These are phyloP conservation scores for Deroptyus accipitrinus DNA, from an alignment of 2,113 vertebrate species.

Conservation along the genomic window DNA sequence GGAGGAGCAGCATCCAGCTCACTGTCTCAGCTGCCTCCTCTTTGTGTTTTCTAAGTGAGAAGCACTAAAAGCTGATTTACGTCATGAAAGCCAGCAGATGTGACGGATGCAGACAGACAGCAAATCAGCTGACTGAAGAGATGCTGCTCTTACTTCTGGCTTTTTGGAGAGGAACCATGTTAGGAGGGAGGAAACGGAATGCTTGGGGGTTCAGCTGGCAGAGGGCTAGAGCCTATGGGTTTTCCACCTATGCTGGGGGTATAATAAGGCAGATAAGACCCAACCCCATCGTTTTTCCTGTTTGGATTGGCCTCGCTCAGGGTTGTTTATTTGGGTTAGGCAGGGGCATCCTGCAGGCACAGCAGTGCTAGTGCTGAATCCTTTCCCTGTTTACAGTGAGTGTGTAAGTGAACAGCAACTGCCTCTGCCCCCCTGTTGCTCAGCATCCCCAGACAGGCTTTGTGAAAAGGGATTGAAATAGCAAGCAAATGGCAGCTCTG, in stretches of 20 bases:
- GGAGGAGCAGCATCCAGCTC: constrained; percentile 3
- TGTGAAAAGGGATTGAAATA: background rate
- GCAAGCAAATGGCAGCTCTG: background rate
- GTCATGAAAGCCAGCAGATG: constrained; percentile 31
- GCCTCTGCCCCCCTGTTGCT: constrained; percentile 45
- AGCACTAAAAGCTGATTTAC: constrained; percentile 50
- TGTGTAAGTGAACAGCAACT: constrained; percentile 35
- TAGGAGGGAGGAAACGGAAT: background rate
- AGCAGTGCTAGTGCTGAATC: background rate
- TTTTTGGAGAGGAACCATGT: background rate
- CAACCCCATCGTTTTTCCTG: background rate
- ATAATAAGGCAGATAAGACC: background rate
- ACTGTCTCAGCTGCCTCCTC: constrained; percentile 30
- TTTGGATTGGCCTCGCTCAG: background rate
- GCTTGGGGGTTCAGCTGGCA: background rate
- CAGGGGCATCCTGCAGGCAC: background rate
- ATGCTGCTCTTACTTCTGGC: background rate
- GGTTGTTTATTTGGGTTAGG: constrained; percentile 12
- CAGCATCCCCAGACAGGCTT: background rate
- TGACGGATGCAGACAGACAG: constrained; percentile 14
- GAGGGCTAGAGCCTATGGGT: no score
- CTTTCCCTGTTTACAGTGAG: background rate
- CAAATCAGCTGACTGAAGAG: constrained; percentile 22
- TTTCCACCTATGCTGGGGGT: background rate
- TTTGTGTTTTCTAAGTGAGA: constrained; percentile 40